phyloP scores from a whole-genome alignment of 2,888 invertebrate genomes.

The Drosophila algonquin region DNA sequence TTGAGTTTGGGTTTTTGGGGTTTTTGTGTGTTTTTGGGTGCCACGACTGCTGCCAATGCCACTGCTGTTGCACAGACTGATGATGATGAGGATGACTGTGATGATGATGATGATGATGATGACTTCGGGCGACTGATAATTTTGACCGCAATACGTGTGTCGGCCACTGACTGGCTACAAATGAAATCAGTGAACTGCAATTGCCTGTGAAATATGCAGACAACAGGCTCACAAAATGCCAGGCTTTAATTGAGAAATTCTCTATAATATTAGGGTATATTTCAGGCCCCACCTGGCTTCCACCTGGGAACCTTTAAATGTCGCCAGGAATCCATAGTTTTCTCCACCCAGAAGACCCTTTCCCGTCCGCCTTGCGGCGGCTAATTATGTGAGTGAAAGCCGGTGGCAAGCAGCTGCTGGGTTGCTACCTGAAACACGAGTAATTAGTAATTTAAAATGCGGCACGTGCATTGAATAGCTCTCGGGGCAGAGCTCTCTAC shows the following conservation, averaged over 20 bases:
- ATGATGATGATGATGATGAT: constrained; percentile 37
- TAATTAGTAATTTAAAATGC: constrained; percentile 78
- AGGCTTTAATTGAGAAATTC: constrained; percentile 10
- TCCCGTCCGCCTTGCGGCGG: constrained; percentile 14
- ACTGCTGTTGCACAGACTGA: constrained; percentile 6
- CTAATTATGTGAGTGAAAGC: constrained; percentile 50
- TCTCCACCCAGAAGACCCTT: not conserved
- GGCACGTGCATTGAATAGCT: constrained; percentile 66
- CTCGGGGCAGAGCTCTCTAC: constrained; percentile 13
- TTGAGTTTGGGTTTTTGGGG: constrained; percentile 26
- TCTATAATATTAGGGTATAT: not conserved
- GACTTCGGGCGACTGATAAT: constrained; percentile 57
- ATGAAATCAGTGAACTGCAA: constrained; percentile 40
- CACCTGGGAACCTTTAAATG: not conserved
- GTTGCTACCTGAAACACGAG: constrained; percentile 54
- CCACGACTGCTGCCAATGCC: not conserved
- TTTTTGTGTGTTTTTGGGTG: not conserved
- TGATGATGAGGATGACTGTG: not conserved
- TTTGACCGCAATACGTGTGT: constrained; percentile 68
- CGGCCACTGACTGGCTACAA: constrained; percentile 29
- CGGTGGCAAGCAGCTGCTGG: not conserved
- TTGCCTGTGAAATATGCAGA: constrained; percentile 42
- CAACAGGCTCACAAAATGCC: constrained; percentile 15
- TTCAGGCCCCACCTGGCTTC: no score
- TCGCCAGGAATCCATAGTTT: constrained; percentile 11